phyloP scores from a whole-genome alignment of 2,888 invertebrate genomes.

The Ditula angustiorana region DNA sequence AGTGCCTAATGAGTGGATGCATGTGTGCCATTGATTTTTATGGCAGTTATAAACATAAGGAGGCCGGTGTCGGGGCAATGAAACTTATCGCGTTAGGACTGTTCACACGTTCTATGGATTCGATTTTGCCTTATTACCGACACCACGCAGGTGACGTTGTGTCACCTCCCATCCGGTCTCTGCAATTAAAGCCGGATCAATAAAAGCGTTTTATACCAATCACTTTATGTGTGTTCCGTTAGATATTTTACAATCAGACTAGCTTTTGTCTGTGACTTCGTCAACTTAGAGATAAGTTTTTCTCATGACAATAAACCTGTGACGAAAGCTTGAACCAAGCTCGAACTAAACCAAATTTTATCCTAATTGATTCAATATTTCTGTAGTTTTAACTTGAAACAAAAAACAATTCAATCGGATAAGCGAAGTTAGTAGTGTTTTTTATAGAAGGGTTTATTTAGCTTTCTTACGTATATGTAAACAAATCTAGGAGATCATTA shows the following conservation, averaged over 20 bases:
- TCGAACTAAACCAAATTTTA: too few species aligned
- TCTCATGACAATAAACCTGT: not conserved
- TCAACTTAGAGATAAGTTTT: not conserved
- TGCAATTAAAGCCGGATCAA: not conserved
- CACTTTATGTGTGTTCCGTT: not conserved
- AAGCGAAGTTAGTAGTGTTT: too few species aligned
- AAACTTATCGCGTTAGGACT: conserved; percentile 3
- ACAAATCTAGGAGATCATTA: too few species aligned
- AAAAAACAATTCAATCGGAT: not conserved
- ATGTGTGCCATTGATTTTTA: conserved; percentile 21
- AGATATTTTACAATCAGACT: not conserved
- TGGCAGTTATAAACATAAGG: conserved; percentile 21
- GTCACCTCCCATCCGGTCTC: not conserved
- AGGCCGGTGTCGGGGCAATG: not conserved
- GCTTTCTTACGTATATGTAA: too few species aligned
- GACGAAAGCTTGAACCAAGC: not conserved
- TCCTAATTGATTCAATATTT: not conserved
- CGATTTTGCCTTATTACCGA: conserved; percentile 6
- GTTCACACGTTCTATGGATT: conserved; percentile 15
- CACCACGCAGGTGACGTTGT: conserved; percentile 4
- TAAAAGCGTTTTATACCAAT: not conserved
- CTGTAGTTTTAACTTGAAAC: too few species aligned
- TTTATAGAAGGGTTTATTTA: too few species aligned
- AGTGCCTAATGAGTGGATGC: conserved; percentile 7
- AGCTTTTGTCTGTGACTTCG: not conserved